Evolutionary conservation across 2,888 invertebrate genomes (phyloP).

Genomic region (Emmelina monodactyla): DNA sequence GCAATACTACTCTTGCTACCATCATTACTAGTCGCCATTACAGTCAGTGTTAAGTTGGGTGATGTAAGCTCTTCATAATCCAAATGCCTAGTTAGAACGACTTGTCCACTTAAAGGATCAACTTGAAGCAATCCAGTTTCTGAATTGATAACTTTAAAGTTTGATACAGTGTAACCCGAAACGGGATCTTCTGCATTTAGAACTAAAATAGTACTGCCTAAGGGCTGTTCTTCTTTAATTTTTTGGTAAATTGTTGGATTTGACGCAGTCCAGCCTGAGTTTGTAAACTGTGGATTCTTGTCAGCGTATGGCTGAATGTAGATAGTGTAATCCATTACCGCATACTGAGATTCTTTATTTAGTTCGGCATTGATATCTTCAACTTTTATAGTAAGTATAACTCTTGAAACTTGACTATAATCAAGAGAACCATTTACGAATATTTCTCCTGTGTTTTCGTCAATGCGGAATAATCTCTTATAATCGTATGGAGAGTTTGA

Average conservation of each 20-base stretch:
- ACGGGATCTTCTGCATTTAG: slow-evolving; percentile 76
- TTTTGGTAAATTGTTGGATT: slow-evolving; percentile 72
- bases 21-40: slow-evolving; percentile 62
- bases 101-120: slow-evolving; percentile 74
- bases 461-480: slow-evolving; percentile 73
- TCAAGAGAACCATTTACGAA: slow-evolving; percentile 72
- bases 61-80: slow-evolving; percentile 78
- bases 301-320: slow-evolving; percentile 82
- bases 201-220: slow-evolving; percentile 75
- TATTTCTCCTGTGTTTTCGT: slow-evolving; percentile 73
- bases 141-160: slow-evolving; percentile 64
- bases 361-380: slow-evolving; percentile 74
- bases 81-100: slow-evolving; percentile 75
- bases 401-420: slow-evolving; percentile 77
- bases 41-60: slow-evolving; percentile 64
- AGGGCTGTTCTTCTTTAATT: slow-evolving; percentile 79
- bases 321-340: slow-evolving; percentile 74
- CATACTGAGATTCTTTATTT: slow-evolving; percentile 70
- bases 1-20: slow-evolving; percentile 69
- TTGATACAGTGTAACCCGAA: slow-evolving; percentile 68
- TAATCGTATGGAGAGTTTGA: slow-evolving; percentile 69
- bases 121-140: slow-evolving; percentile 64
- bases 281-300: slow-evolving; percentile 77
- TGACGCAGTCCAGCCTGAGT: slow-evolving; percentile 75
- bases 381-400: slow-evolving; percentile 76